phyloP scores from a whole-genome alignment of 2,888 invertebrate species.

The Lasioglossum vierecki region DNA sequence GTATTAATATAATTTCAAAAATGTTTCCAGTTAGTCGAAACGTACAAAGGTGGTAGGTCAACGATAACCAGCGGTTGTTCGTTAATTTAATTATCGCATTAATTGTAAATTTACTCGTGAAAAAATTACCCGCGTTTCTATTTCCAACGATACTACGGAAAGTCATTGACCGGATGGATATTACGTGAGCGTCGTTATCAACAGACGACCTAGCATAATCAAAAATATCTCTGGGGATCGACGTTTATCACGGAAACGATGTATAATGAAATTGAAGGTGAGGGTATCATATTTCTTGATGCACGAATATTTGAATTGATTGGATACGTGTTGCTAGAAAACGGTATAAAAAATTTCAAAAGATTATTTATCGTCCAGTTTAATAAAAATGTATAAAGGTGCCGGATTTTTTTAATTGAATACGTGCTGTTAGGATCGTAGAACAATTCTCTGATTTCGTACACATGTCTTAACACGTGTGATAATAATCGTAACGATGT shows the following conservation, averaged over 20 bases:
- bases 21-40: neutral
- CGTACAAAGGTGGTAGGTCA: neutral
- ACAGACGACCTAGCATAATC: neutral
- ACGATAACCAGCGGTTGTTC: neutral
- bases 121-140: neutral
- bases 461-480: too few relatives aligned
- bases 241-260: neutral
- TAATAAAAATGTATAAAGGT: too few relatives aligned
- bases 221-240: neutral
- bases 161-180: slow-evolving; percentile 17
- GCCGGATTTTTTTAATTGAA: too few relatives aligned
- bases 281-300: neutral
- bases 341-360: too few relatives aligned
- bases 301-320: neutral
- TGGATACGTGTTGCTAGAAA: too few relatives aligned
- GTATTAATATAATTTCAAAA: neutral
- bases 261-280: neutral
- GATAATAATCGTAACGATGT: neutral
- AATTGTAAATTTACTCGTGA: neutral
- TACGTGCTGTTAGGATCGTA: too few relatives aligned
- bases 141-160: neutral
- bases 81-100: neutral
- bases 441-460: too few relatives aligned
- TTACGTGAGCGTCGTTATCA: neutral
- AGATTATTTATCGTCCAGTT: too few relatives aligned